Conservation (phyloP, 2,113 vertebrate species). For the Antechinus stuartii region DNA sequence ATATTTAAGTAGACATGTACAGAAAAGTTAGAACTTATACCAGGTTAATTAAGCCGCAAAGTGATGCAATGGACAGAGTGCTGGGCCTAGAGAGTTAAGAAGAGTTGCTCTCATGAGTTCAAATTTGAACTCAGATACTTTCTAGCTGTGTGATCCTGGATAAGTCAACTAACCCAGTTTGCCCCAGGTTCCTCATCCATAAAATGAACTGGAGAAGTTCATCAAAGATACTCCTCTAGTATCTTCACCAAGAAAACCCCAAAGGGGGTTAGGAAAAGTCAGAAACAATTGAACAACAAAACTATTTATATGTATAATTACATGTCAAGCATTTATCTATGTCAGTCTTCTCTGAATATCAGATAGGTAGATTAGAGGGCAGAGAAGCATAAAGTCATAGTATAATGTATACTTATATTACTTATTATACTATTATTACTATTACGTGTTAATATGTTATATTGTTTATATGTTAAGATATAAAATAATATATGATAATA, state of each 20-base stretch:
- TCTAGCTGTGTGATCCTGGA: not conserved
- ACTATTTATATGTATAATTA: slow-evolving; percentile 10
- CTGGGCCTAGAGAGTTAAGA: not conserved
- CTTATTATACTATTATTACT: no score
- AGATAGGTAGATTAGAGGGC: slow-evolving; percentile 33
- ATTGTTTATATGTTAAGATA: no score
- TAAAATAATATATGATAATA: no score
- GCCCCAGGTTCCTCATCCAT: not conserved
- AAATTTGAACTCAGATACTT: not conserved
- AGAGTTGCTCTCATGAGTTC: not conserved
- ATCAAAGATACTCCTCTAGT: not conserved
- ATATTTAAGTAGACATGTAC: not conserved
- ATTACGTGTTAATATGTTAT: no score
- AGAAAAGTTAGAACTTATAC: not conserved
- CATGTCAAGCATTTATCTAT: not conserved
- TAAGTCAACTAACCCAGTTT: not conserved
- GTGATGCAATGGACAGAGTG: not conserved
- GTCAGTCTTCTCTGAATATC: slow-evolving; percentile 55
- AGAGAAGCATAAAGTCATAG: slow-evolving; percentile 53
- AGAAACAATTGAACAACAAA: not conserved
- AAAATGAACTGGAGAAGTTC: not conserved
- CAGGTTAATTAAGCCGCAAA: not conserved
- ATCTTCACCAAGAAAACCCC: not conserved
- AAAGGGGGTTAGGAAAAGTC: not conserved
- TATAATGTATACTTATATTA: not conserved